Evolutionary conservation across 2,888 invertebrate species (phyloP).

Genomic region (Standfussiana lucernea): DNA sequence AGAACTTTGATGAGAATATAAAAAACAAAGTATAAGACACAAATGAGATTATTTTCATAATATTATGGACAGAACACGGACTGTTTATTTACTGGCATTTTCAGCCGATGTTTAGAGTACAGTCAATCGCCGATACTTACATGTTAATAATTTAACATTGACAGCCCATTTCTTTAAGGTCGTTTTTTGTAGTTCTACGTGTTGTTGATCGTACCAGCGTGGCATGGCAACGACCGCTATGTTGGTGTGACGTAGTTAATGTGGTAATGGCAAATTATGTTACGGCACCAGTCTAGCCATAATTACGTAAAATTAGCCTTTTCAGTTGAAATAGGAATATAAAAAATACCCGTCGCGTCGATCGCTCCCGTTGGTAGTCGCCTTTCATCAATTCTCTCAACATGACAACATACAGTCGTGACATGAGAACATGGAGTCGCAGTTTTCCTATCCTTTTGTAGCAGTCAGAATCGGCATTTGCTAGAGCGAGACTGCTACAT

Average conservation of each 20-base stretch:
- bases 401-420: too few relatives aligned
- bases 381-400: not conserved
- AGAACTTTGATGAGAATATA: slow-evolving; percentile 3
- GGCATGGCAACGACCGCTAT: slow-evolving; percentile 40
- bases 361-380: not conserved
- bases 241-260: slow-evolving; percentile 21
- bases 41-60: slow-evolving; percentile 26
- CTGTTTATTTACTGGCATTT: slow-evolving; percentile 3
- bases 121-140: not conserved
- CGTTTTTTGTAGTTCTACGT: slow-evolving; percentile 1
- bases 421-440: too few relatives aligned
- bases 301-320: slow-evolving; percentile 35
- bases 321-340: slow-evolving; percentile 6
- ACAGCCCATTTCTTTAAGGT: not conserved
- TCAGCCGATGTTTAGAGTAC: not conserved
- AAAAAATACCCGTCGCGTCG: not conserved
- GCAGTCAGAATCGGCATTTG: not conserved
- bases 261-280: slow-evolving; percentile 24
- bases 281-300: slow-evolving; percentile 46
- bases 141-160: not conserved
- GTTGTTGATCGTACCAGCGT: slow-evolving; percentile 2
- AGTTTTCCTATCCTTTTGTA: not conserved
- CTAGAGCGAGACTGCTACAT: not conserved
- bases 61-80: not conserved
- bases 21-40: slow-evolving; percentile 13